phyloP scores from a whole-genome alignment of 2,797 vertebrate species.

The Petrocephalus sullivani region DNA sequence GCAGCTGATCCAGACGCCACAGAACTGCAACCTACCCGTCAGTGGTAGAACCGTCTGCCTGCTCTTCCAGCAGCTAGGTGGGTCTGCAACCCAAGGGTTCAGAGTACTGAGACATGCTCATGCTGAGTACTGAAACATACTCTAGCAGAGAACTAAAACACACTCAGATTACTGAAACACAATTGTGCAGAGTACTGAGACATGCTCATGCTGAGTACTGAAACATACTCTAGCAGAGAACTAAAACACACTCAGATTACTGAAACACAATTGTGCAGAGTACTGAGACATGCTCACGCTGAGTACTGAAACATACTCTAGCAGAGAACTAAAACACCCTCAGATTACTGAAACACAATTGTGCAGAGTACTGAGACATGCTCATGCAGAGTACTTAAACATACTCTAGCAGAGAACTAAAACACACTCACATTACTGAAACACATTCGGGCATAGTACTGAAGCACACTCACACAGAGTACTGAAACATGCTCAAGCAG shows the following conservation, averaged over 20 bases:
- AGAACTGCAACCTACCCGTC: constrained; percentile 83
- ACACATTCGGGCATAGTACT: background rate
- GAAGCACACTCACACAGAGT: too few relatives aligned
- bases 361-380: background rate
- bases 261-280: background rate
- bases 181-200: background rate
- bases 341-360: background rate
- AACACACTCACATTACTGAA: background rate
- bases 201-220: background rate
- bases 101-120: background rate
- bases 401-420: background rate
- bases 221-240: background rate
- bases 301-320: background rate
- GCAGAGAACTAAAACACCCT: background rate
- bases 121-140: background rate
- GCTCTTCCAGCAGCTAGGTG: constrained; percentile 96
- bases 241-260: background rate
- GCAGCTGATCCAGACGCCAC: constrained; percentile 92
- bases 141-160: background rate
- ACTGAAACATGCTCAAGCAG: background rate
- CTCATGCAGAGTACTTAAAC: background rate
- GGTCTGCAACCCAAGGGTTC: constrained; percentile 41
- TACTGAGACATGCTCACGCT: background rate
- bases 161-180: background rate
- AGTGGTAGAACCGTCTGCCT: constrained; percentile 89